Percentiles rank a stretch among this genome's conserved stretches.
Evolutionary conservation across 64 coral and sea anemone species (phyloP).

Genomic region (Dendronephthya gigantea): DNA sequence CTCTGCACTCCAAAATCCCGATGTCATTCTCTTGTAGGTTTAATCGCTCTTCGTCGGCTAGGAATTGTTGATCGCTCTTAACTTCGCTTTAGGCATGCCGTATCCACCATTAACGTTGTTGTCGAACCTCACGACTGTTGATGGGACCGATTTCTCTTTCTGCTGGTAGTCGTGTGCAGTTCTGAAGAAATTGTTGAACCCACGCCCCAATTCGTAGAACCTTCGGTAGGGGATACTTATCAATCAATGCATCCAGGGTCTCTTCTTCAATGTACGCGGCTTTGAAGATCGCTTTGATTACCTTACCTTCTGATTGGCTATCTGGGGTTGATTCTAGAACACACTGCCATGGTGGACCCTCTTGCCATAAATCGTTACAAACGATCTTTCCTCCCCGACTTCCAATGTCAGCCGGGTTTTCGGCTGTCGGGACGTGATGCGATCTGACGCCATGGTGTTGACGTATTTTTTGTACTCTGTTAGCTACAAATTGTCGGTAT

Average conservation of each 20-base stretch:
- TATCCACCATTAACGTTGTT: slow-evolving; percentile 21
- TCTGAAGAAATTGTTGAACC: not conserved
- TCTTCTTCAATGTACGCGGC: not conserved
- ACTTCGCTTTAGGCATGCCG: slow-evolving; percentile 26
- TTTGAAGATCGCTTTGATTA: not conserved
- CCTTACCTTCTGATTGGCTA: slow-evolving; percentile 23
- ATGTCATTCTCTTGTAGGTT: slow-evolving; percentile 21
- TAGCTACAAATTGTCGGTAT: not conserved
- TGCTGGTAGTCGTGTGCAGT: slow-evolving; percentile 5
- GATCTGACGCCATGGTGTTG: not conserved
- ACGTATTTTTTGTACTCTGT: not conserved
- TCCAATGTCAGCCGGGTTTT: not conserved
- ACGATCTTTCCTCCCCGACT: not conserved
- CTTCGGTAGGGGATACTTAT: slow-evolving; percentile 11
- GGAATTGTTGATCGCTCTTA: not conserved
- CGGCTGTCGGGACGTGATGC: not conserved
- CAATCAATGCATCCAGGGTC: not conserved
- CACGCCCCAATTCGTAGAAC: slow-evolving; percentile 19
- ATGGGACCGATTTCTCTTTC: too few relatives aligned
- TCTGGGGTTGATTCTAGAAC: slow-evolving; percentile 4
- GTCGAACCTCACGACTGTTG: too few relatives aligned
- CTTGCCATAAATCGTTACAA: not conserved
- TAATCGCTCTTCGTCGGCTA: slow-evolving; percentile 6
- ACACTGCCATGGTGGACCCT: not conserved
- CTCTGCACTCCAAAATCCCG: slow-evolving; percentile 23